A percentile compares a stretch with the other conserved stretches of the same genome.
phyloP scores from a whole-genome alignment of 2,113 vertebrate genomes.

The Pimephales promelas region DNA sequence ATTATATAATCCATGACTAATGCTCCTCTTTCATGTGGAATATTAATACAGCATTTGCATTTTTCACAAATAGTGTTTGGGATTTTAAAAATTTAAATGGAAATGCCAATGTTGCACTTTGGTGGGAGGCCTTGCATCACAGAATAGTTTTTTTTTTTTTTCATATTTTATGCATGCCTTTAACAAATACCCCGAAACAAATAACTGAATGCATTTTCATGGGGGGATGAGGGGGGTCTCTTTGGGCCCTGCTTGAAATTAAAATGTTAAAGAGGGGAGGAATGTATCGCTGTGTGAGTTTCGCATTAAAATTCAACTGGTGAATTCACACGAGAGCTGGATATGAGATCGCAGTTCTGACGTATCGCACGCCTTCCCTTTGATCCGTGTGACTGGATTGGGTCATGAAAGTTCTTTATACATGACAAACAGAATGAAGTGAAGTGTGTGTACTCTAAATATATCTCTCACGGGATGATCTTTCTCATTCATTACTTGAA shows the following conservation, averaged over 20 bases:
- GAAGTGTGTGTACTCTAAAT: slow-evolving; percentile 22
- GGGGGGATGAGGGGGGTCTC: slow-evolving; percentile 52
- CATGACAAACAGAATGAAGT: slow-evolving; percentile 34
- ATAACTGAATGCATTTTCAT: slow-evolving; percentile 70
- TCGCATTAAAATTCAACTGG: slow-evolving; percentile 56
- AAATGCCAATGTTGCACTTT: slow-evolving; percentile 59
- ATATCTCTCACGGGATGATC: not conserved
- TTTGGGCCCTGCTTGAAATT: slow-evolving; percentile 58
- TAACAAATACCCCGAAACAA: slow-evolving; percentile 64
- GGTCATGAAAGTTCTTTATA: slow-evolving; percentile 53
- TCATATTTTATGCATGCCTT: slow-evolving; percentile 65
- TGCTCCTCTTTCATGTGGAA: slow-evolving; percentile 66
- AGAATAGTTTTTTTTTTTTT: slow-evolving; percentile 62
- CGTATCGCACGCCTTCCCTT: slow-evolving; percentile 45
- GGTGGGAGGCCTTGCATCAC: slow-evolving; percentile 65
- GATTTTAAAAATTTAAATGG: slow-evolving; percentile 68
- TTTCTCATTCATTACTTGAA: slow-evolving; percentile 1
- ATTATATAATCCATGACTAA: slow-evolving; percentile 72
- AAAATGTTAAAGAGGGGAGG: slow-evolving; percentile 59
- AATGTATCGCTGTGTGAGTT: slow-evolving; percentile 43
- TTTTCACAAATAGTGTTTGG: slow-evolving; percentile 68
- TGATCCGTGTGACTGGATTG: slow-evolving; percentile 53
- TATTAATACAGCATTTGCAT: slow-evolving; percentile 73
- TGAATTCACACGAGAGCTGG: slow-evolving; percentile 49
- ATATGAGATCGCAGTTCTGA: slow-evolving; percentile 41